Base-by-base conservation (phyloP, 2,797 vertebrate species). In the Astyanax mexicanus region DNA sequence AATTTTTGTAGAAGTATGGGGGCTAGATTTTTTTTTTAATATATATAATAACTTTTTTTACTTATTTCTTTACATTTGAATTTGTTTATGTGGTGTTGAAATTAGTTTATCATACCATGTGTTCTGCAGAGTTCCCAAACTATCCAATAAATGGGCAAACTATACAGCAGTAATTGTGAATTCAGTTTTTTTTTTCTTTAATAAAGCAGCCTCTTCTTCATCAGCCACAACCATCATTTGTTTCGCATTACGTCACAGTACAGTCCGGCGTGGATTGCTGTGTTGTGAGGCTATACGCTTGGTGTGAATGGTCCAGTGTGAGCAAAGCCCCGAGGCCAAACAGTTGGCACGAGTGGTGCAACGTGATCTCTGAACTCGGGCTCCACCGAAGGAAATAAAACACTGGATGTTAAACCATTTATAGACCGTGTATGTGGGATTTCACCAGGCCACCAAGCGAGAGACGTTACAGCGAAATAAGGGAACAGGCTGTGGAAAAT, bases 371-470 rank as follows among this genome's bases (percentile, higher is more conserved):
- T 27, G 11, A 74, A 55, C 64, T 37, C 52, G 8, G 11, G 23
- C 35, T 49, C 44, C 57, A 17, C 54, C 25, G 32, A 65, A 19
- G 55, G 29, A 69, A 47, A 64, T 64, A 69, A 38, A 0, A 1
- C 49, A 62, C 9, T 12, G 29, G 11, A 76, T 55, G 69, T 64
- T 69, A 52, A 72, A 74, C 47, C 47, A 52, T 40, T 66, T 32
- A 65, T 44, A 45, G 7, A 38, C 21, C 25, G 10, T 13, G 3
- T 21, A 38, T 21, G 15, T 37, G 35, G 23, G 25, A 62, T 69
- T 52, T 52, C 7, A 32, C 9, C 64, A 67, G 44, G 25, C 44
- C 64, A 67, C 58, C 58, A 61, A 38, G 44, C 1, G 40, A 67
- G 44, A 49, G 17, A 49, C 5, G 3, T 29, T 32, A 45, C 37